Conservation (phyloP, 2,113 vertebrate species). For the Labeo rohita region DNA sequence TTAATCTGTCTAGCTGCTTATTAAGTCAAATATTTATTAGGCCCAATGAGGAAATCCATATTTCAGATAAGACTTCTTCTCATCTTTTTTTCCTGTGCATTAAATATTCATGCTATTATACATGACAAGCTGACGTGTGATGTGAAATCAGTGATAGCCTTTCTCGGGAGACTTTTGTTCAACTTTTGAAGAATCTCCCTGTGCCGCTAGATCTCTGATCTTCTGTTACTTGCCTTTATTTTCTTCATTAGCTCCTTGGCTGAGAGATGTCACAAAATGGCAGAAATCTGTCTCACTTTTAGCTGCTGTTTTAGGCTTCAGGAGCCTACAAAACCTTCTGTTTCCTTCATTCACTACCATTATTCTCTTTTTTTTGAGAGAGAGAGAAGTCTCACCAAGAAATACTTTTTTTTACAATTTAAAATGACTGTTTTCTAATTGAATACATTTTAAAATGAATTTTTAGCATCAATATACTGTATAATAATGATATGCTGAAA, state of each 20-base stretch:
- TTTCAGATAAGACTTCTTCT: constrained; percentile 56
- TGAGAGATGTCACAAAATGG: background rate
- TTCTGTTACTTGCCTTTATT: background rate
- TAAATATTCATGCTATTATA: constrained; percentile 59
- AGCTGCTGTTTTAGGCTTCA: background rate
- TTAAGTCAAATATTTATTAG: constrained; percentile 63
- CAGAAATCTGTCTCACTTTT: background rate
- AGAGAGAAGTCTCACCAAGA: too few relatives aligned
- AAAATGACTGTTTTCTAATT: too few relatives aligned
- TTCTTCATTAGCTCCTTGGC: background rate
- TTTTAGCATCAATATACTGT: too few relatives aligned
- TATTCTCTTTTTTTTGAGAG: background rate
- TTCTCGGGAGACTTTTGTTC: constrained; percentile 39
- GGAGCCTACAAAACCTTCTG: background rate
- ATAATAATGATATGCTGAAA: too few relatives aligned
- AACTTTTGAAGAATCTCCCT: constrained; percentile 49
- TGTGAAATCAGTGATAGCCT: constrained; percentile 38
- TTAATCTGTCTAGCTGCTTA: constrained; percentile 57
- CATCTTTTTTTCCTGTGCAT: constrained; percentile 50
- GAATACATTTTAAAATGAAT: too few relatives aligned
- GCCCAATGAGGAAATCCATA: constrained; percentile 56
- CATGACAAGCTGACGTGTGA: constrained; percentile 47
- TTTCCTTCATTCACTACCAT: background rate
- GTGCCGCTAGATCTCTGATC: background rate
- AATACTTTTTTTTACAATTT: too few relatives aligned